Evolutionary conservation across 2,888 invertebrate species (phyloP), one percentile per base, ranked within the genome.

Genomic region (Drosophila multiciliata): DNA sequence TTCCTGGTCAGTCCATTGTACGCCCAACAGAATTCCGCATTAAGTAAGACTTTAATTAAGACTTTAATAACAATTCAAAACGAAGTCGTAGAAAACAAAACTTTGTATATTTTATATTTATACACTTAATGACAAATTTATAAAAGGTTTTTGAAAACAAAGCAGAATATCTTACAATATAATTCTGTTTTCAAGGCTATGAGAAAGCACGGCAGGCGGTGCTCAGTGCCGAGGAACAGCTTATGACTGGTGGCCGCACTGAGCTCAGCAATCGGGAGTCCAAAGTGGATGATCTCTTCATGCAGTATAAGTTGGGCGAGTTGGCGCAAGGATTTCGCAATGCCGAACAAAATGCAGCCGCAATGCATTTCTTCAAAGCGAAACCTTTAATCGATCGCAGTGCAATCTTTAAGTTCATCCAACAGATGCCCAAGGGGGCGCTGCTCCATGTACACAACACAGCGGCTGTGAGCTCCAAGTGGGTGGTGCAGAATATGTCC

Each of bases 341-440:
- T 72, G 87, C 92, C 23, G 88, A 89, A 1, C 82, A 81, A 45
- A 92, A 91, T 54, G 91, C 94, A 20, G 94, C 95, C 0, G 92
- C 94, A 0, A 89, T 92, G 68, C 95, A 95, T 87, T 95, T 95
- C 77, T 93, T 95, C 66, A 91, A 93, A 15, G 93, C 94, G 0
- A 94, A 93, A 69, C 64, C 90, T 0, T 77, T 93, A 1, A 95
- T 95, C 23, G 94, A 95, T 32, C 85, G 92, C 7, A 95, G 95
- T 0, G 85, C 92, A 40, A 94, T 96, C 0, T 95, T 94, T 75
- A 84, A 94, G 57, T 92, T 95, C 6, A 93, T 96, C 6, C 92
- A 93, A 60, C 91, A 91, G 65, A 92, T 96, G 92, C 96, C 96
- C 0, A 96, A 93, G 49, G 93, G 95, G 3, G 94, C 94, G 0